Conservation (phyloP, 1,140 invertebrate genomes). For the Fopius arisanus region DNA sequence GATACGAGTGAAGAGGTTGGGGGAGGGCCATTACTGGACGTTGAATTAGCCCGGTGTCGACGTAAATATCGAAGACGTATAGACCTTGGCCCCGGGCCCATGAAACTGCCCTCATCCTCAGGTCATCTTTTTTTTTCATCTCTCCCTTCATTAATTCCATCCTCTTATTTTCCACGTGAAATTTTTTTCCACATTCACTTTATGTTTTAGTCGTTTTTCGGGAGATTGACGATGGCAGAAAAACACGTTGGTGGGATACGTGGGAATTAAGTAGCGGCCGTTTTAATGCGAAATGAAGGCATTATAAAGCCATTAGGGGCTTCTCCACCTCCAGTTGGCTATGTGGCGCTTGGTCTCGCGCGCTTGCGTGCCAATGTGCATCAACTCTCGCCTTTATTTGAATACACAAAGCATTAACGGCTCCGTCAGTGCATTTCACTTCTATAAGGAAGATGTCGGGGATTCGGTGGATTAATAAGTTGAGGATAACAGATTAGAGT, state of each 20-base stretch:
- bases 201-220: background rate
- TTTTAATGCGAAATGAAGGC: slow-evolving; percentile 57
- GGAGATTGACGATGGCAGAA: background rate
- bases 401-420: slow-evolving; percentile 60
- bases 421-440: slow-evolving; percentile 20
- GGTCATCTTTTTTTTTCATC: background rate
- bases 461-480: background rate
- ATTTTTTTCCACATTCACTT: background rate
- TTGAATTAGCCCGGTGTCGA: background rate
- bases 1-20: background rate
- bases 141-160: background rate
- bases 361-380: slow-evolving; percentile 50
- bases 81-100: background rate
- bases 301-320: slow-evolving; percentile 60
- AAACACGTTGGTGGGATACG: background rate
- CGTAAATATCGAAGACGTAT: slow-evolving; percentile 2
- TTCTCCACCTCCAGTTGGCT: slow-evolving; percentile 20
- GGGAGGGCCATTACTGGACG: background rate
- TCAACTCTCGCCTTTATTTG: slow-evolving; percentile 53
- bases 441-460: background rate
- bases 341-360: slow-evolving; percentile 11
- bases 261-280: slow-evolving; percentile 38
- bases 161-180: background rate
- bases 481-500: background rate
- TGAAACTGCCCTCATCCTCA: background rate